These are phyloP conservation scores for Hesperia comma DNA, from an alignment of 2,888 invertebrate species.

Conservation along the genomic window DNA sequence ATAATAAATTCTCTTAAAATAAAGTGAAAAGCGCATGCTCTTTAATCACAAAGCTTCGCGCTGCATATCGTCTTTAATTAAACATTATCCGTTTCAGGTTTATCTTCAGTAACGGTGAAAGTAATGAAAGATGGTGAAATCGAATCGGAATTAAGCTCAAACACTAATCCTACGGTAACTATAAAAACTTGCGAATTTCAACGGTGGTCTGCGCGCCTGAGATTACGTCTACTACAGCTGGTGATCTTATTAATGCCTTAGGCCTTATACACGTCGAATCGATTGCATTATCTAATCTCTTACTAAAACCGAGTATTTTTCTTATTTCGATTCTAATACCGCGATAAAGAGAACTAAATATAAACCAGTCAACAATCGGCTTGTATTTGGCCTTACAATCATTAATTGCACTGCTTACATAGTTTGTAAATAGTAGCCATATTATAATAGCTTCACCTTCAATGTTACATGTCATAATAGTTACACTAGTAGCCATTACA, in stretches of 20 bases:
- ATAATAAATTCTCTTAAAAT: no score
- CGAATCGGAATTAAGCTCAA: slow-evolving; percentile 51
- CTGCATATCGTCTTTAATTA: background rate
- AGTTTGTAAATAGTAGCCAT: no score
- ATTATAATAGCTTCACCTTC: no score
- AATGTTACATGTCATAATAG: no score
- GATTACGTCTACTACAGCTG: background rate
- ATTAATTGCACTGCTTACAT: slow-evolving; percentile 2
- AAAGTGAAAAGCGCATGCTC: no score
- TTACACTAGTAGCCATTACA: no score
- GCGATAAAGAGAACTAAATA: background rate
- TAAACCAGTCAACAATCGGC: background rate
- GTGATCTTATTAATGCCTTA: background rate
- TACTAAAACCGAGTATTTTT: background rate
- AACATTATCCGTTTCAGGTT: slow-evolving; percentile 10
- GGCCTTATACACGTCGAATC: background rate
- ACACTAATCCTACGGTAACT: slow-evolving; percentile 43
- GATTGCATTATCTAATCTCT: background rate
- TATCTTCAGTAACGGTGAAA: slow-evolving; percentile 58
- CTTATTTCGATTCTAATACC: background rate
- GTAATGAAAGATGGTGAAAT: slow-evolving; percentile 63
- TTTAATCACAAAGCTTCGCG: background rate
- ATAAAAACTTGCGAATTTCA: background rate
- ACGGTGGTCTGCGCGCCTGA: background rate
- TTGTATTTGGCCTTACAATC: background rate